A percentile compares a stretch with the other conserved stretches of the same genome.
Conservation (phyloP, 1,140 invertebrate genomes). For the Heliconius eleuchia region DNA sequence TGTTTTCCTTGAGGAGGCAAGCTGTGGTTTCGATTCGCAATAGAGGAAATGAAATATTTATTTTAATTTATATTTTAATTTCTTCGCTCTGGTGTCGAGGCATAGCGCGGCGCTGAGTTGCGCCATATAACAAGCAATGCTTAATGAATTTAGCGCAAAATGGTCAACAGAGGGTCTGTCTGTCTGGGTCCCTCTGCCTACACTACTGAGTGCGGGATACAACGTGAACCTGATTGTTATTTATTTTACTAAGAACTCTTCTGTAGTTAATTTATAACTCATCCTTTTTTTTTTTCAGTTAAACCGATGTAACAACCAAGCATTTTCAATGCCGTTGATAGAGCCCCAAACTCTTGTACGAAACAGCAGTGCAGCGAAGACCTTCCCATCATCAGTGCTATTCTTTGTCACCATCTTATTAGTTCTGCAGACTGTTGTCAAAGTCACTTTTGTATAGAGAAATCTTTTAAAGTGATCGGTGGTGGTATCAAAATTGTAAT, state of each 20-base stretch:
- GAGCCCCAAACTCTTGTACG: constrained; percentile 40
- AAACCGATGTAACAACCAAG: constrained; percentile 72
- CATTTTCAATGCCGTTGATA: constrained; percentile 56
- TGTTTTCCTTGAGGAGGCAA: too few species aligned
- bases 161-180: too few species aligned
- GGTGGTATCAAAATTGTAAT: background rate
- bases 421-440: constrained; percentile 68
- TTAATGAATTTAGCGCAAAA: too few species aligned
- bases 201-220: too few species aligned
- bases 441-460: constrained; percentile 60
- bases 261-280: background rate
- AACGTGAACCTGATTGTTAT: background rate
- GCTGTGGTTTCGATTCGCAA: too few species aligned
- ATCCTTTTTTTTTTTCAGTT: constrained; percentile 49
- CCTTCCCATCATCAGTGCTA: constrained; percentile 54
- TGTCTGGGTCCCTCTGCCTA: too few species aligned
- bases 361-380: constrained; percentile 48
- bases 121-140: too few species aligned
- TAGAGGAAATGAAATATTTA: too few species aligned
- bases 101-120: too few species aligned
- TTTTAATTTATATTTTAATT: too few species aligned
- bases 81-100: too few species aligned
- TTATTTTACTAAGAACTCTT: fast-evolving
- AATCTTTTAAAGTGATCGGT: constrained; percentile 6
- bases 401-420: constrained; percentile 70